Percentiles rank a stretch among this genome's conserved stretches.
Conservation (phyloP, 2,797 vertebrate genomes). For the Lepidocolaptes lacrymiger region DNA sequence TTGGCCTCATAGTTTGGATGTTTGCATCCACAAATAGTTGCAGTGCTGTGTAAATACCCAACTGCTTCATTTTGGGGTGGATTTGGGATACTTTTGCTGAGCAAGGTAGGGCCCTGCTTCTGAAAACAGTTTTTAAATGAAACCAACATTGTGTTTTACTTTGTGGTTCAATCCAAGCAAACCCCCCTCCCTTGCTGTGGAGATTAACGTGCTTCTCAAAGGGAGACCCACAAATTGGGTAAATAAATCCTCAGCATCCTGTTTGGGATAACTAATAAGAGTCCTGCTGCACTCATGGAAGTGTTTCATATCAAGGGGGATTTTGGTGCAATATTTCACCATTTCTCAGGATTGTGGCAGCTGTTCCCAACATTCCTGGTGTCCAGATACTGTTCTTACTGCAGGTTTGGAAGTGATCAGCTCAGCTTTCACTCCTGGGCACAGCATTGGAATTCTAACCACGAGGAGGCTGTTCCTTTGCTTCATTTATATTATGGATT, state of each 20-base stretch:
- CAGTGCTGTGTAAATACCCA: neutral
- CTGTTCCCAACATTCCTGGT: neutral
- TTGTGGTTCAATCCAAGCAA: neutral
- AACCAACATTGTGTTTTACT: neutral
- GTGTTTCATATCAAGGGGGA: accelerated
- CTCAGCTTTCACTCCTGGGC: neutral
- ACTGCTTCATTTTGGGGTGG: neutral
- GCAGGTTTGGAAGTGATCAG: neutral
- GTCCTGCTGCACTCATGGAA: neutral
- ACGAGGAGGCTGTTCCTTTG: accelerated
- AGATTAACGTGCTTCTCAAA: neutral
- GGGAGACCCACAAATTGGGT: neutral
- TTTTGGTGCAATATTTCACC: neutral
- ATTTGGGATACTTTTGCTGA: neutral
- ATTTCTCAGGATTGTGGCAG: neutral
- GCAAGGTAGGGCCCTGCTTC: neutral
- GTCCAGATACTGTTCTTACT: accelerated
- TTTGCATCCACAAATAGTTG: neutral
- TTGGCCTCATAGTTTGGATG: neutral
- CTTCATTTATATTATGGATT: accelerated
- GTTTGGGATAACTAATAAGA: neutral
- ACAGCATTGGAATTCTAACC: neutral
- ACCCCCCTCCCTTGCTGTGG: neutral
- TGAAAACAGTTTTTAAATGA: neutral
- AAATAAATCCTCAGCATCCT: neutral